Evolutionary conservation across 2,797 vertebrate genomes (phyloP), one percentile per base, ranked within the genome.

Genomic region (Atherinosoma microstoma): DNA sequence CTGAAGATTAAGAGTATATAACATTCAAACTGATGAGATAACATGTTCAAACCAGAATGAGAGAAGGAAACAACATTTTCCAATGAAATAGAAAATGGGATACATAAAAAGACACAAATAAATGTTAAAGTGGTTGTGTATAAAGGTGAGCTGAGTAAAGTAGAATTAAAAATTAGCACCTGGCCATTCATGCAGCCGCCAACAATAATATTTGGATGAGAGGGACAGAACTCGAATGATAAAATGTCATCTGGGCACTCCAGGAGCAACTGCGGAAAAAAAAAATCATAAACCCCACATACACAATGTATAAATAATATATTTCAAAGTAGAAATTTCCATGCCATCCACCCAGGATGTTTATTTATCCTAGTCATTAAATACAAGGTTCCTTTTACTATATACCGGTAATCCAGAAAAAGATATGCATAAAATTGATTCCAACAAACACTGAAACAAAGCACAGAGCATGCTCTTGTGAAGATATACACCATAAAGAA

Each of bases 151-250:
- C 56, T 68, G 36, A 68, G 18, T 27, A 15, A 10, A 78, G 53
- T 24, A 30, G 69, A 74, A 72, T 54, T 16, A 60, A 58, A 82
- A 77, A 53, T 73, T 67, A 84, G 57, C 91, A 99, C 98, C 97
- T 99, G 97, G 77, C 97, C 97, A 60, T 97, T 96, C 10, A 92
- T 88, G 83, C 96, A 98, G 79, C 98, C 97, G 51, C 96, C 98
- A 88, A 94, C 96, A 69, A 99, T 96, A 87, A 98, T 94, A 82
- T 96, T 97, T 71, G 98, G 95, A 90, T 99, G 90, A 2, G 92
- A 95, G 1, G 97, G 96, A 88, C 93, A 96, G 93, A 99, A 98
- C 80, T 96, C 84, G 88, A 99, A 99, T 88, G 95, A 92, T 85
- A 90, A 93, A 90, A 99, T 93, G 35, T 97, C 96, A 53, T 95